These are phyloP conservation scores for Amiota mariae DNA, from an alignment of 2,888 invertebrate species.

Conservation along the genomic window DNA sequence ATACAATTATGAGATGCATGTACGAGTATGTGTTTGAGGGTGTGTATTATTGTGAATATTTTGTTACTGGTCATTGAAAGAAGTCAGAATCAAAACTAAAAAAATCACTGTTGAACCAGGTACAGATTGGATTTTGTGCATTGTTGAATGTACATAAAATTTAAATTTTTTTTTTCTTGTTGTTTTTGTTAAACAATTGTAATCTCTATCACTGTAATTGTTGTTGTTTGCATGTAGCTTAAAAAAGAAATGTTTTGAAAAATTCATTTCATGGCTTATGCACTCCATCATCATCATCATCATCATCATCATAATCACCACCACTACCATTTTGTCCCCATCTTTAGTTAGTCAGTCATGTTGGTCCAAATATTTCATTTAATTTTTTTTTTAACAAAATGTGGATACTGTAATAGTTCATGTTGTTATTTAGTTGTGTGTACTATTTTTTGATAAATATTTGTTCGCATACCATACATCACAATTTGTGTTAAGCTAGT, in stretches of 20 bases:
- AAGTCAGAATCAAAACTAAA: background rate
- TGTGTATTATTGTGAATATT: background rate
- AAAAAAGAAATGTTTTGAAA: background rate
- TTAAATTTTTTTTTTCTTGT: background rate
- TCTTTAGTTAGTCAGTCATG: too few relatives aligned
- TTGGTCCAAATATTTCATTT: too few relatives aligned
- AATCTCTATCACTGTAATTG: background rate
- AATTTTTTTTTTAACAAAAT: too few relatives aligned
- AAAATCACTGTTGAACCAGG: background rate
- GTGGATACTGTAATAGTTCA: too few relatives aligned
- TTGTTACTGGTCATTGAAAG: background rate
- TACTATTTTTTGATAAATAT: too few relatives aligned
- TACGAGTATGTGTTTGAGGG: background rate
- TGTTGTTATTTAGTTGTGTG: too few relatives aligned
- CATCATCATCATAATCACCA: background rate
- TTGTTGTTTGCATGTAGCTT: background rate
- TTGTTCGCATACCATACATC: too few relatives aligned
- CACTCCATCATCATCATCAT: background rate
- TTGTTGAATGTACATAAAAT: background rate
- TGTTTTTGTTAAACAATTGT: background rate
- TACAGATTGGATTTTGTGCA: conserved; percentile 15
- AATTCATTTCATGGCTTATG: conserved; percentile 2
- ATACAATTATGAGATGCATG: background rate
- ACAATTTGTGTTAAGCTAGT: too few relatives aligned
- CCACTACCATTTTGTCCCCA: background rate